Evolutionary conservation across 2,113 vertebrate species (phyloP).

Genomic region (Siniperca knerii): DNA sequence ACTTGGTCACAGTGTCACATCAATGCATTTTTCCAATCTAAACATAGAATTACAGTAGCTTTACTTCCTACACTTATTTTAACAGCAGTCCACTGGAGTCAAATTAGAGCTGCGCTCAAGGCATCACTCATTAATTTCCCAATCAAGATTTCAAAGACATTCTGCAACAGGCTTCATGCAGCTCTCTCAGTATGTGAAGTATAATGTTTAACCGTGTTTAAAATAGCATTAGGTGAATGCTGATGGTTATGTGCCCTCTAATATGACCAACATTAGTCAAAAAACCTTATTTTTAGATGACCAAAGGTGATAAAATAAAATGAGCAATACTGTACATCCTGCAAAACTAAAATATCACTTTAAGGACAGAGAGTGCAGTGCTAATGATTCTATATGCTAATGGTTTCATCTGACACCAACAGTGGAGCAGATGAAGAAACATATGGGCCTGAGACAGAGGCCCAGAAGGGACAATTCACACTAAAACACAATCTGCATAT

Average conservation of each 20-base stretch:
- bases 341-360: neutral
- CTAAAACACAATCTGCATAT: constrained; percentile 54
- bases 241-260: neutral
- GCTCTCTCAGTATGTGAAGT: neutral
- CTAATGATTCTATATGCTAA: constrained; percentile 39
- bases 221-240: neutral
- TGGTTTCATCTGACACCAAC: constrained; percentile 40
- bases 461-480: constrained; percentile 58
- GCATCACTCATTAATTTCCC: constrained; percentile 4
- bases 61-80: constrained; percentile 2
- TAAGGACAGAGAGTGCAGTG: neutral
- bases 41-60: constrained; percentile 17
- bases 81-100: constrained; percentile 14
- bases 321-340: neutral
- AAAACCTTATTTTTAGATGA: neutral
- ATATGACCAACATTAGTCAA: neutral
- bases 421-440: constrained; percentile 53
- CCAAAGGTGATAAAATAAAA: neutral
- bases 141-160: neutral
- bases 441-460: constrained; percentile 52
- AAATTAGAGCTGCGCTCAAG: constrained; percentile 11
- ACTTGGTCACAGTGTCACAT: constrained; percentile 34
- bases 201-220: neutral
- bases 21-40: constrained; percentile 3
- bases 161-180: neutral